Base-by-base conservation (phyloP, 2,888 invertebrate genomes). In the Amphipoea oculea region DNA sequence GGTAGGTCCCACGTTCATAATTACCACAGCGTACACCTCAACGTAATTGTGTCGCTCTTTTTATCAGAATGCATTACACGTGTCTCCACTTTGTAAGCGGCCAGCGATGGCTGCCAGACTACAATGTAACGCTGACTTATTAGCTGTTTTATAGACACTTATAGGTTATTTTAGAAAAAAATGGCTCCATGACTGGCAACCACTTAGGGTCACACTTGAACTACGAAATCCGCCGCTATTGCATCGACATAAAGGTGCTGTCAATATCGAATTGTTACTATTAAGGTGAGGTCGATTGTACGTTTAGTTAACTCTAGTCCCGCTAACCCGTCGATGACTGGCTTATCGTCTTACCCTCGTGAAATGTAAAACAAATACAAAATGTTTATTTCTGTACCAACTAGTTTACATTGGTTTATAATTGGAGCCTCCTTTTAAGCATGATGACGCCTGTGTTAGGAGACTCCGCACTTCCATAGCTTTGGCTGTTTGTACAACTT, bases 31-130 rank as follows among this genome's bases (percentile, higher is more conserved):
- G 54, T 93, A 73, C 72, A 70, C 69, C 91, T 87, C 90, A 87
- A 91, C 90, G 87, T 93, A 94, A 95, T 94, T 93, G 92, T 92
- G 83, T 84, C 86, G 75, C 76, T 79, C 89, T 95, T 95, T 95
- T 95, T 94, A 84, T 90, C 62, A 51, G 85, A 89, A 88, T 90
- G 78, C 85, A 93, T 92, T 92, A 90, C 90, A 86, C 79, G 77
- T 85, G 72, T 79, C 68, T 42, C 68, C 74, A 80, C 78, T 80
- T 83, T 75, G 77, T 81, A 73, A 42, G 17, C 12, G 73, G 20
- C 57, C 67, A 65, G 73, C 12, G 40, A 60, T 79, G 76, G 73
- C 29, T 80, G 72, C 23, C 23, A 80, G 68, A 79, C 60, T 51
- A 71, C 57, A 45, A 76, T 62, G 67, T 63, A 57, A 29, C 4